Conservation (phyloP, 2,797 vertebrate genomes). For the Microctenopoma lineatum region DNA sequence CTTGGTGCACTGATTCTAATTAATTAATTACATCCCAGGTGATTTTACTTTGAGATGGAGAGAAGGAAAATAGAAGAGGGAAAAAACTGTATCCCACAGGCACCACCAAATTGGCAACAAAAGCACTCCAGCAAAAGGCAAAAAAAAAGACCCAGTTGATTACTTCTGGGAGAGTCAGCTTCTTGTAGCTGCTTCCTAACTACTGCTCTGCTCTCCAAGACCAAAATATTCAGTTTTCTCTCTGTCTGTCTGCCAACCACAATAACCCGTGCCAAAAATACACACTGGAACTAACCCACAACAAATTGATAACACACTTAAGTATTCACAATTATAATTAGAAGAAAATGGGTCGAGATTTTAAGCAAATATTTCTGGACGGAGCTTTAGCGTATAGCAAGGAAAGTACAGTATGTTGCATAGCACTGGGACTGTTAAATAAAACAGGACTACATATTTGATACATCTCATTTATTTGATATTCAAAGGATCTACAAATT, state of each 20-base stretch:
- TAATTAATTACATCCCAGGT: slow-evolving; percentile 88
- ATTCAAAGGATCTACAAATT: slow-evolving; percentile 53
- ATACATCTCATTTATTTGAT: slow-evolving; percentile 61
- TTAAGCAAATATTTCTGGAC: slow-evolving; percentile 51
- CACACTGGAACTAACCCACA: slow-evolving; percentile 64
- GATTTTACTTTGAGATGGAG: slow-evolving; percentile 82
- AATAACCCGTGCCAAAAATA: slow-evolving; percentile 60
- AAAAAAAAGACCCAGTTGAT: slow-evolving; percentile 64
- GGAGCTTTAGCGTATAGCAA: slow-evolving; percentile 36
- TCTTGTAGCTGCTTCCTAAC: slow-evolving; percentile 70
- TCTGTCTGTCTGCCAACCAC: slow-evolving; percentile 64
- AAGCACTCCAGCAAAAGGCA: slow-evolving; percentile 56
- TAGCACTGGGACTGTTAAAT: slow-evolving; percentile 50
- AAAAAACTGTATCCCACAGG: slow-evolving; percentile 70
- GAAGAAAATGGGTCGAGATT: slow-evolving; percentile 38
- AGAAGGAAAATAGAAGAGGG: slow-evolving; percentile 70
- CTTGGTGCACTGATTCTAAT: slow-evolving; percentile 79
- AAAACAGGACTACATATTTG: slow-evolving; percentile 58
- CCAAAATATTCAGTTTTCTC: slow-evolving; percentile 54
- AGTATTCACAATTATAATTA: slow-evolving; percentile 64
- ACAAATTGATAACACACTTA: slow-evolving; percentile 78
- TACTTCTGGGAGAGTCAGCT: slow-evolving; percentile 65
- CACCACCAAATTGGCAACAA: slow-evolving; percentile 79
- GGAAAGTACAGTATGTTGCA: slow-evolving; percentile 47
- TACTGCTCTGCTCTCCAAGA: slow-evolving; percentile 66